Evolutionary conservation across 2,888 invertebrate genomes (phyloP).

Genomic region (Drosophila koepferae): DNA sequence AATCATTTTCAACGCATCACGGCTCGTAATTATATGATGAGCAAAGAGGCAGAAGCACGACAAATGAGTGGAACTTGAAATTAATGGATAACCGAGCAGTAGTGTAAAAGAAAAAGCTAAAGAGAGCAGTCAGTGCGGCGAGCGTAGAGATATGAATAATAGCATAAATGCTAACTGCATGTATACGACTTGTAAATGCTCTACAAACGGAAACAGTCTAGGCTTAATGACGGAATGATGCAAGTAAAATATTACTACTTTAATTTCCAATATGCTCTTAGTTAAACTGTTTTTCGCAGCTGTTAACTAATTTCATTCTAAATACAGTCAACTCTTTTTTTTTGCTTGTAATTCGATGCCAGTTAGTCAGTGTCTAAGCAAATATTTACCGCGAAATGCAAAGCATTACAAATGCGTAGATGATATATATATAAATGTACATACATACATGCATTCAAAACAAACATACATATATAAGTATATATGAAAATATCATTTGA

Average conservation of each 20-base stretch:
- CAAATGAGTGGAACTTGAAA: conserved; percentile 60
- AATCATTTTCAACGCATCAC: conserved; percentile 72
- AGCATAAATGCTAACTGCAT: background rate
- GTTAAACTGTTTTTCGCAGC: conserved; percentile 6
- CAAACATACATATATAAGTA: background rate
- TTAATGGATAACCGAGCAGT: conserved; percentile 68
- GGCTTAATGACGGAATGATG: background rate
- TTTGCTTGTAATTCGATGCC: conserved; percentile 12
- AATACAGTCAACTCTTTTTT: background rate
- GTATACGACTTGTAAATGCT: conserved; percentile 1
- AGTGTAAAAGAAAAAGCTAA: conserved; percentile 51
- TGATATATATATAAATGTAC: background rate
- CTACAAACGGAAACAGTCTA: background rate
- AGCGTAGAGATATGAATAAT: conserved; percentile 27
- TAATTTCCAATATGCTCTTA: background rate
- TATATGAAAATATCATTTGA: no score
- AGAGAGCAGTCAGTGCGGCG: conserved; percentile 29
- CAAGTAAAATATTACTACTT: background rate
- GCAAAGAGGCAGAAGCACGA: conserved; percentile 40
- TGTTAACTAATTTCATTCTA: conserved; percentile 7
- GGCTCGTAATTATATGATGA: conserved; percentile 69
- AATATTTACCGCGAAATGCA: conserved; percentile 15
- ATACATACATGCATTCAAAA: background rate
- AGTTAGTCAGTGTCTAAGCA: conserved; percentile 5
- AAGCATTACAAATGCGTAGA: background rate